These are phyloP conservation scores for Todiramphus saurophagus DNA, from an alignment of 2,113 vertebrate species.

Conservation along the genomic window DNA sequence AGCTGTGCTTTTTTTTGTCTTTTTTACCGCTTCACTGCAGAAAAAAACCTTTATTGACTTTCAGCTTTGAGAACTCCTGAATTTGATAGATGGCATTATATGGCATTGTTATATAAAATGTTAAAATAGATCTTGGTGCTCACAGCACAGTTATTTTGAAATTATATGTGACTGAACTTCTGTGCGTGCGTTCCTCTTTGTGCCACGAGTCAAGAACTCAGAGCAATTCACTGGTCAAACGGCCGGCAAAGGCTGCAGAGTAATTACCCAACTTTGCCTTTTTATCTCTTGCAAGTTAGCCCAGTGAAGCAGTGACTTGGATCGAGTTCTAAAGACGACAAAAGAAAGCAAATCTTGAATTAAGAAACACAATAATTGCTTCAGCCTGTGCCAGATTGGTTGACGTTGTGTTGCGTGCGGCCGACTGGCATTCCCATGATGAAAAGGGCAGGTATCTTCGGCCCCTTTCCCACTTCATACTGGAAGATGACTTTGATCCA, in stretches of 20 bases:
- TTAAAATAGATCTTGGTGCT: neutral
- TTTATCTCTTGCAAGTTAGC: neutral
- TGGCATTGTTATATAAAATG: neutral
- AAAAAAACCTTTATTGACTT: neutral
- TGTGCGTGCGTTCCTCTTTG: fast-evolving
- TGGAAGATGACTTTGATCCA: neutral
- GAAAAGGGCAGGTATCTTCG: neutral
- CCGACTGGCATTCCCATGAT: neutral
- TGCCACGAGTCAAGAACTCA: neutral
- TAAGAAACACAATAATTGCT: neutral
- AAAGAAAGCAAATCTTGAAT: neutral
- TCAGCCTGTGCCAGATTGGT: neutral
- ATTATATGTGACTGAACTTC: fast-evolving
- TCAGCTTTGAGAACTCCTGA: neutral
- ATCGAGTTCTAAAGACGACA: neutral
- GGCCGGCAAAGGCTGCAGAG: neutral
- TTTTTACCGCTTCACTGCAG: neutral
- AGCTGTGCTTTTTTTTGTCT: neutral
- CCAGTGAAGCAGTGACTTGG: neutral
- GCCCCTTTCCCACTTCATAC: neutral
- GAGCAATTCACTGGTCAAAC: neutral
- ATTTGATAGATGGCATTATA: neutral
- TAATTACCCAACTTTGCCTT: neutral
- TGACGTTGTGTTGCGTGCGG: neutral
- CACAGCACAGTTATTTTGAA: neutral